Percentiles rank a stretch among this genome's conserved stretches.
These are phyloP conservation scores for Sinosuthora webbiana DNA, from an alignment of 2,113 vertebrate species.

Conservation along the genomic window DNA sequence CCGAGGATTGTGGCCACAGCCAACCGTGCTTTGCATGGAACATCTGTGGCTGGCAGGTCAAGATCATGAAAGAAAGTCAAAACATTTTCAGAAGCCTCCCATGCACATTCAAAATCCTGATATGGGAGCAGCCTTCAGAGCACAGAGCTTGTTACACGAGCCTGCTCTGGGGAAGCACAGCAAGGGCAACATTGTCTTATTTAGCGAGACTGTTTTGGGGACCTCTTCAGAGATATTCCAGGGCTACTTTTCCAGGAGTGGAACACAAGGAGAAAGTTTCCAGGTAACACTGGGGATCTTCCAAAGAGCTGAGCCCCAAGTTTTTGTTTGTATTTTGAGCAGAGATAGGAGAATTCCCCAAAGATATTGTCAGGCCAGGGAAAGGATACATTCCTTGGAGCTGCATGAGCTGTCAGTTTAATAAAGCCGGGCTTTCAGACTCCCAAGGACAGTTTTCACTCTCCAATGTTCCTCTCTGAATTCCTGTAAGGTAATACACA, in stretches of 20 bases:
- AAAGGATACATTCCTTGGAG: not conserved
- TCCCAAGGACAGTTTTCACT: not conserved
- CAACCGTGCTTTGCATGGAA: not conserved
- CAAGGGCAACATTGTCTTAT: not conserved
- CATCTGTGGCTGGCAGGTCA: not conserved
- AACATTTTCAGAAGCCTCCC: not conserved
- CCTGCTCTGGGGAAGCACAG: not conserved
- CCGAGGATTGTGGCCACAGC: not conserved
- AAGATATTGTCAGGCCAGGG: not conserved
- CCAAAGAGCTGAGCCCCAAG: not conserved
- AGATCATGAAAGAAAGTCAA: not conserved
- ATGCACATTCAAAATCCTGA: not conserved
- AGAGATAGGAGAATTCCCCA: not conserved
- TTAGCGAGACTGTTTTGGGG: not conserved
- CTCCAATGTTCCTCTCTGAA: not conserved
- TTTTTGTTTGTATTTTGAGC: not conserved
- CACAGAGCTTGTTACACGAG: accelerated
- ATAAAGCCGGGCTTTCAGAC: not conserved
- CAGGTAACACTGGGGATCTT: not conserved
- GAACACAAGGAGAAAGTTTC: not conserved
- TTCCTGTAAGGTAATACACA: not conserved
- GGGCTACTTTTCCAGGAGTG: not conserved
- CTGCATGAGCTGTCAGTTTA: not conserved
- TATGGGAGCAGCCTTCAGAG: not conserved
- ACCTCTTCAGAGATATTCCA: not conserved